Conservation (phyloP, 1,140 invertebrate species). For the Sminthurinus signatus region DNA sequence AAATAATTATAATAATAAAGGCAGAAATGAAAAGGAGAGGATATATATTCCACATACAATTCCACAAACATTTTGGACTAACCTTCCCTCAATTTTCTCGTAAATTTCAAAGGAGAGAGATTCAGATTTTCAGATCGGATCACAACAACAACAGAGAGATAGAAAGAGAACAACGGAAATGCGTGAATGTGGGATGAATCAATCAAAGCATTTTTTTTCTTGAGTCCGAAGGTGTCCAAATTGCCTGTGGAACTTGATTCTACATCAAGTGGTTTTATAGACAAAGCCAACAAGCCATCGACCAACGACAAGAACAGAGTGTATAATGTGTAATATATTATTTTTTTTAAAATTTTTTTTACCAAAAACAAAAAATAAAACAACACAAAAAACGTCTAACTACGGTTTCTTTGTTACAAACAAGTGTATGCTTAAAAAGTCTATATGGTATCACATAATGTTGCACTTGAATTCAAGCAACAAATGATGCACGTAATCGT, state of each 20-base stretch:
- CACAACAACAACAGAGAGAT: conserved; percentile 19
- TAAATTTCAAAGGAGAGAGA: conserved; percentile 25
- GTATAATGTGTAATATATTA: too few species aligned
- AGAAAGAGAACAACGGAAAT: conserved; percentile 7
- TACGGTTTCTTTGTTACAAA: too few species aligned
- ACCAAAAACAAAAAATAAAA: too few species aligned
- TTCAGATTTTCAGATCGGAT: conserved; percentile 22
- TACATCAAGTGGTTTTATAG: conserved; percentile 21
- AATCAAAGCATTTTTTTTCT: conserved; percentile 18
- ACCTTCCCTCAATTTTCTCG: too few species aligned
- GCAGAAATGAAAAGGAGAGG: conserved; percentile 24
- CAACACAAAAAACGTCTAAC: too few species aligned
- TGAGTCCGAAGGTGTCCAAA: conserved; percentile 39
- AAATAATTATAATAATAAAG: conserved; percentile 21
- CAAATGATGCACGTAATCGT: too few species aligned
- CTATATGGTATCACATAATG: too few species aligned
- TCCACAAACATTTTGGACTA: conserved; percentile 41
- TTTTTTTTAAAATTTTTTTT: too few species aligned
- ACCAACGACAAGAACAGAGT: too few species aligned
- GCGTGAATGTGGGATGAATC: conserved; percentile 1
- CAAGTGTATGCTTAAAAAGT: too few species aligned
- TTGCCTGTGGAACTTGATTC: conserved; percentile 33
- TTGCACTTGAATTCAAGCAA: too few species aligned
- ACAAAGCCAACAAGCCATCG: conserved; percentile 26
- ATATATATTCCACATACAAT: too few species aligned